Evolutionary conservation across 1,140 invertebrate genomes (phyloP).

Genomic region (Latrodectus geometricus): DNA sequence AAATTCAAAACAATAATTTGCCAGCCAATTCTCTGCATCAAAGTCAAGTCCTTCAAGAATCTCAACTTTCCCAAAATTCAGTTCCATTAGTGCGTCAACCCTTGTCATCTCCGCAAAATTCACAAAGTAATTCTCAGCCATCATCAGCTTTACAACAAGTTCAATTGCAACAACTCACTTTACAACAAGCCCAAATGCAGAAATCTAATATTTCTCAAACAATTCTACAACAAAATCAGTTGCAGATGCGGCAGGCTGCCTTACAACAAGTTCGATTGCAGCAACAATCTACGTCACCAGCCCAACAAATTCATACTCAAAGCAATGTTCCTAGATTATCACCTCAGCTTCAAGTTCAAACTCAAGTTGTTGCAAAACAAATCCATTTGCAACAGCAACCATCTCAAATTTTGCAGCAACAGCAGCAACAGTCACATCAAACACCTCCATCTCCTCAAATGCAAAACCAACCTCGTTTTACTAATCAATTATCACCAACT

Average conservation of each 20-base stretch:
- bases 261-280: constrained; percentile 43
- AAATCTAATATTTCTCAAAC: constrained; percentile 28
- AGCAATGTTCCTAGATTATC: neutral
- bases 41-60: constrained; percentile 19
- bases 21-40: constrained; percentile 32
- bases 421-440: constrained; percentile 15
- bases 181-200: constrained; percentile 43
- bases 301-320: constrained; percentile 27
- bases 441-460: constrained; percentile 21
- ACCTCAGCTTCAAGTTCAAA: constrained; percentile 23
- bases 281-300: constrained; percentile 10
- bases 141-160: constrained; percentile 30
- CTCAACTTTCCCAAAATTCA: constrained; percentile 15
- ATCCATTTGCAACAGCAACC: constrained; percentile 40
- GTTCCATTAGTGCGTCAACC: neutral
- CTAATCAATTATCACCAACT: constrained; percentile 34
- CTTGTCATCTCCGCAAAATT: constrained; percentile 13
- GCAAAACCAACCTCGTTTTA: constrained; percentile 69
- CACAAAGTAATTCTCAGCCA: neutral
- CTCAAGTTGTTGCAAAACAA: constrained; percentile 37
- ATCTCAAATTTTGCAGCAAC: constrained; percentile 16
- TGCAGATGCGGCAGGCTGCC: constrained; percentile 35
- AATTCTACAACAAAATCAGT: constrained; percentile 41
- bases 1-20: neutral
- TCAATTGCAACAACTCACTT: constrained; percentile 30